Percentiles rank a stretch among this genome's conserved stretches.
Evolutionary conservation across 2,888 invertebrate species (phyloP).

Genomic region (Cyclophora albipunctata): DNA sequence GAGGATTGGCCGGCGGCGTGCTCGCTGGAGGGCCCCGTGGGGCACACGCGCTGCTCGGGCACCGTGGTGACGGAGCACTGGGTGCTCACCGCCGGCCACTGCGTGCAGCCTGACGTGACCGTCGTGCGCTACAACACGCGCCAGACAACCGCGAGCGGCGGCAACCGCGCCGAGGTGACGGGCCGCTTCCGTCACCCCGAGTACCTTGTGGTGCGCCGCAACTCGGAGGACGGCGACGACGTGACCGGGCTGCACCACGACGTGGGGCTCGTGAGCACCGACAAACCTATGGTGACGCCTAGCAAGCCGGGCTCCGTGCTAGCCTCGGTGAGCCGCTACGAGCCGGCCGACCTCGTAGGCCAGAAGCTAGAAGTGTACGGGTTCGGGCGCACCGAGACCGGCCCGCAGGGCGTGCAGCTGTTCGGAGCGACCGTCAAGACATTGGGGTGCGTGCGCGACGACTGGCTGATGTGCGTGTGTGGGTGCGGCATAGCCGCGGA

Average conservation of each 20-base stretch:
- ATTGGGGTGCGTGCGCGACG: no score
- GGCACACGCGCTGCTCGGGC: slow-evolving; percentile 47
- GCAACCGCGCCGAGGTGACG: slow-evolving; percentile 34
- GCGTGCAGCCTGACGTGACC: slow-evolving; percentile 38
- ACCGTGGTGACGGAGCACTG: slow-evolving; percentile 45
- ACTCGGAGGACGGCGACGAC: slow-evolving; percentile 41
- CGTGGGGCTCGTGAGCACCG: slow-evolving; percentile 55
- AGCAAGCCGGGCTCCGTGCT: slow-evolving; percentile 18
- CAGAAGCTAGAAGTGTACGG: slow-evolving; percentile 41
- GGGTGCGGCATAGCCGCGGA: slow-evolving; percentile 29
- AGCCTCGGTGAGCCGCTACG: slow-evolving; percentile 22
- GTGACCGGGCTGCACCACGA: slow-evolving; percentile 57
- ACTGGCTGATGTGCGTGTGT: no score
- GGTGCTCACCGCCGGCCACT: slow-evolving; percentile 63
- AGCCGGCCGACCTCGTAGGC: no score
- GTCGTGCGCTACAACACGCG: slow-evolving; percentile 51
- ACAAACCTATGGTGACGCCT: slow-evolving; percentile 28
- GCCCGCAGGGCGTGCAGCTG: slow-evolving; percentile 41
- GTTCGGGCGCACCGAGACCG: slow-evolving; percentile 48
- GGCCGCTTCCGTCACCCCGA: slow-evolving; percentile 51
- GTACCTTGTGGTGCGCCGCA: slow-evolving; percentile 41
- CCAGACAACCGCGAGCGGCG: slow-evolving; percentile 26
- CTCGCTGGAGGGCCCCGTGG: slow-evolving; percentile 48
- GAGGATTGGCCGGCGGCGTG: slow-evolving; percentile 35
- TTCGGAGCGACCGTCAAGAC: no score